Conservation (phyloP, 2,113 vertebrate species). For the Vanacampus margaritifer region DNA sequence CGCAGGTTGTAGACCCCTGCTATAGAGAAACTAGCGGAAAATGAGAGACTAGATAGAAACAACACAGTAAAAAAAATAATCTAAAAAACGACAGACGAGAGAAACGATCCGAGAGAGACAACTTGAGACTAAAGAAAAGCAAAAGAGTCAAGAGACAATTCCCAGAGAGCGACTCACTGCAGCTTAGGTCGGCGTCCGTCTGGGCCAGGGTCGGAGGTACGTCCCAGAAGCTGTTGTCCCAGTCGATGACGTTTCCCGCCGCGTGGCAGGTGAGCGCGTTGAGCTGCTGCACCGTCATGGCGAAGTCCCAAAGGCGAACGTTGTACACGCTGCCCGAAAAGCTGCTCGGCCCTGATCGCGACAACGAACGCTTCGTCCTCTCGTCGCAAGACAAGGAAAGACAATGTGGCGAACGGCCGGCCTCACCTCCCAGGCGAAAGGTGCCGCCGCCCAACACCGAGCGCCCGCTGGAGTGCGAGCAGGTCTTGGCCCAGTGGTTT, state of each 20-base stretch:
- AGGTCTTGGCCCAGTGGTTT: constrained; percentile 60
- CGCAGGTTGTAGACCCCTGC: too few species aligned
- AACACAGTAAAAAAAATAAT: too few species aligned
- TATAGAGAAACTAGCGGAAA: too few species aligned
- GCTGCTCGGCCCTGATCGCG: constrained; percentile 45
- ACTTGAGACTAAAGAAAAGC: too few species aligned
- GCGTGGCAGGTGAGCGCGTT: constrained; percentile 78
- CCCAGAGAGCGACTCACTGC: constrained; percentile 81
- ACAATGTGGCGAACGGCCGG: too few species aligned
- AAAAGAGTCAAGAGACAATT: too few species aligned
- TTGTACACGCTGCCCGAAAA: constrained; percentile 88
- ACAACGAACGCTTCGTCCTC: not conserved
- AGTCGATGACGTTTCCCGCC: constrained; percentile 86
- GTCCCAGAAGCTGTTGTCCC: constrained; percentile 89
- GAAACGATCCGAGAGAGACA: too few species aligned
- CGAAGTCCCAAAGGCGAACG: constrained; percentile 87
- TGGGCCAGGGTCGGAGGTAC: constrained; percentile 78
- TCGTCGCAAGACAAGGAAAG: too few species aligned
- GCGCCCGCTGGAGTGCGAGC: constrained; percentile 52
- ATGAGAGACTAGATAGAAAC: too few species aligned
- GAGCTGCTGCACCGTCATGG: constrained; percentile 75
- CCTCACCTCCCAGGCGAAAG: constrained; percentile 73
- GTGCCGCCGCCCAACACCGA: constrained; percentile 70
- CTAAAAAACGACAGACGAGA: too few species aligned
- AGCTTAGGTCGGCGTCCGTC: constrained; percentile 86